Conservation (phyloP, 2,888 invertebrate species). For the Drosophila mimetica region DNA sequence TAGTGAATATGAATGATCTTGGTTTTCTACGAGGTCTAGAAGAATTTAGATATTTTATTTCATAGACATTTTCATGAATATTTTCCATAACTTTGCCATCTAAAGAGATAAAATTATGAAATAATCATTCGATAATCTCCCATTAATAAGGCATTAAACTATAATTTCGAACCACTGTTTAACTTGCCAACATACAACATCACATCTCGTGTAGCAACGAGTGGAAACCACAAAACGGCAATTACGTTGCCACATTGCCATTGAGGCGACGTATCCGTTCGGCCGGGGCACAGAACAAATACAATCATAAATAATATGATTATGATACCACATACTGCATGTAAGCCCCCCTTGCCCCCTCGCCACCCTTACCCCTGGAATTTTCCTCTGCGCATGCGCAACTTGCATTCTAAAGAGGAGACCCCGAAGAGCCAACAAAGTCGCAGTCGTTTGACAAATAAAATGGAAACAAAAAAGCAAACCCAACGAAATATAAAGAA, state of each 20-base stretch:
- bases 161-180: background rate
- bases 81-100: background rate
- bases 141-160: background rate
- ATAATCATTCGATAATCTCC: background rate
- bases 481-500: slow-evolving; percentile 24
- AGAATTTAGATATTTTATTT: too few species aligned
- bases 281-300: slow-evolving; percentile 58
- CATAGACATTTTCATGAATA: too few species aligned
- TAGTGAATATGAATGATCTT: too few species aligned
- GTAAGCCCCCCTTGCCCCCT: background rate
- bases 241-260: slow-evolving; percentile 63
- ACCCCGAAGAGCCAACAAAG: slow-evolving; percentile 14
- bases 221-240: slow-evolving; percentile 62
- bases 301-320: slow-evolving; percentile 79
- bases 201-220: slow-evolving; percentile 1
- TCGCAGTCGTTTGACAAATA: slow-evolving; percentile 27
- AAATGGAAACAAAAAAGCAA: background rate
- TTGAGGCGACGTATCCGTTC: slow-evolving; percentile 23
- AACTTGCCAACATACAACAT: background rate
- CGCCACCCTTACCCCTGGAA: background rate
- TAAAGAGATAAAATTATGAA: background rate
- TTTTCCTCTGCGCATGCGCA: slow-evolving; percentile 34
- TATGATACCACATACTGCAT: slow-evolving; percentile 64
- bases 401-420: slow-evolving; percentile 43
- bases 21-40: too few species aligned